phyloP scores from a whole-genome alignment of 1,140 invertebrate species.

The Sycophila sp. region DNA sequence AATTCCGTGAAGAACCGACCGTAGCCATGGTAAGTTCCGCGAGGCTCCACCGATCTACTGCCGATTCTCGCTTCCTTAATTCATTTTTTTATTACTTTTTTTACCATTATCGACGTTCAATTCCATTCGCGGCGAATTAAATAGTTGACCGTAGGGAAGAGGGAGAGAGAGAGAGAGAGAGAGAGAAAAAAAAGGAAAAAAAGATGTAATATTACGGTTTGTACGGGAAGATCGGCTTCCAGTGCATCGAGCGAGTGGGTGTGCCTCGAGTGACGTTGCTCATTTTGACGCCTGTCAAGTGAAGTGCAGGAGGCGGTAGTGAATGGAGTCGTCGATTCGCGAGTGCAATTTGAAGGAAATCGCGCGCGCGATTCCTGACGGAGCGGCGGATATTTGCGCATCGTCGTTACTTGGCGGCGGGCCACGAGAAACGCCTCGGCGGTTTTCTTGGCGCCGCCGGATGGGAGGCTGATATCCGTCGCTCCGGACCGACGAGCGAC shows the following conservation, averaged over 20 bases:
- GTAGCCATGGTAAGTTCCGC: constrained; percentile 29
- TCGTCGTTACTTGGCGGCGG: not conserved
- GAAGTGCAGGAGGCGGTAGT: constrained; percentile 12
- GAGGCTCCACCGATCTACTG: not conserved
- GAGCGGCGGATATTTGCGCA: too few relatives aligned
- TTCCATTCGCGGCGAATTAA: too few relatives aligned
- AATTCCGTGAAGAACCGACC: constrained; percentile 15
- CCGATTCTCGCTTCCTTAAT: not conserved
- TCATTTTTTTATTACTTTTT: not conserved
- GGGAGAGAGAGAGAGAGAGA: not conserved
- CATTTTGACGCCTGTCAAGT: too few relatives aligned
- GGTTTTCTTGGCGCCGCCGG: not conserved
- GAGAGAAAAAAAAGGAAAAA: not conserved
- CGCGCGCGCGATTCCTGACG: not conserved
- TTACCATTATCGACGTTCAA: not conserved
- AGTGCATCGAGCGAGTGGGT: too few relatives aligned
- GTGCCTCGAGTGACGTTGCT: too few relatives aligned
- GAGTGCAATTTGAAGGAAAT: not conserved
- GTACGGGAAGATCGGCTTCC: too few relatives aligned
- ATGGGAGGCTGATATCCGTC: not conserved
- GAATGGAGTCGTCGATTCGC: not conserved
- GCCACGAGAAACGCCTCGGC: not conserved
- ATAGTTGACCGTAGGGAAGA: too few relatives aligned
- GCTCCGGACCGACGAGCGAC: too few relatives aligned
- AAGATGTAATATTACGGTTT: too few relatives aligned